phyloP scores from a whole-genome alignment of 1,140 invertebrate genomes.

The Tetramorium alpestre region DNA sequence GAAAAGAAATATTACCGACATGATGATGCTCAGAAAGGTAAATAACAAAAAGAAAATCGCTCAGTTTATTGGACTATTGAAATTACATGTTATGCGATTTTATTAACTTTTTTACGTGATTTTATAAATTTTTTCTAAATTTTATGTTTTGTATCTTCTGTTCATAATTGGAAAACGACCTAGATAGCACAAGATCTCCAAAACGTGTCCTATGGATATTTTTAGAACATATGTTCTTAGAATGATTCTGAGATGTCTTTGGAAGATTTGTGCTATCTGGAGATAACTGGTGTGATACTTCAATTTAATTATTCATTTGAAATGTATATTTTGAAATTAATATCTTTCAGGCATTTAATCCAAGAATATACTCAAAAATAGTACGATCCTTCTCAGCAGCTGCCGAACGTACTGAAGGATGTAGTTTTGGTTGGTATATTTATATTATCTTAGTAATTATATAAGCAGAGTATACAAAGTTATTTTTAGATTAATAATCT shows the following conservation, averaged over 20 bases:
- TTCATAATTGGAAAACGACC: background rate
- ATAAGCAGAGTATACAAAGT: too few relatives aligned
- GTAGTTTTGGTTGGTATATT: slow-evolving; percentile 79
- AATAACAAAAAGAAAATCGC: background rate
- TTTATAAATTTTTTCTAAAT: background rate
- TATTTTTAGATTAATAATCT: background rate
- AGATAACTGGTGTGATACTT: background rate
- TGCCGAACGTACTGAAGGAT: slow-evolving; percentile 72
- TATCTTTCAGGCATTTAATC: slow-evolving; percentile 72
- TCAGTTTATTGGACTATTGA: background rate
- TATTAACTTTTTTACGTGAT: background rate
- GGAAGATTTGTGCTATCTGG: too few relatives aligned
- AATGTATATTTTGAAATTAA: slow-evolving; percentile 1
- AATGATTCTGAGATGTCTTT: too few relatives aligned
- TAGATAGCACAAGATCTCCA: too few relatives aligned
- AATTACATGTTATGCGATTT: background rate
- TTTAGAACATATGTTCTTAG: too few relatives aligned
- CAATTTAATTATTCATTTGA: background rate
- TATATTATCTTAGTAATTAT: background rate
- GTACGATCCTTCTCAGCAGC: slow-evolving; percentile 76
- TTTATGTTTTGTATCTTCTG: background rate
- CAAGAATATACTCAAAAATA: slow-evolving; percentile 44
- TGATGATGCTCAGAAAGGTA: slow-evolving; percentile 56
- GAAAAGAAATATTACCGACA: slow-evolving; percentile 12
- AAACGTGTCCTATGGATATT: too few relatives aligned